Evolutionary conservation across 1,140 invertebrate species (phyloP), one percentile per base, ranked within the genome.

Genomic region (Lordiphosa clarofinis): DNA sequence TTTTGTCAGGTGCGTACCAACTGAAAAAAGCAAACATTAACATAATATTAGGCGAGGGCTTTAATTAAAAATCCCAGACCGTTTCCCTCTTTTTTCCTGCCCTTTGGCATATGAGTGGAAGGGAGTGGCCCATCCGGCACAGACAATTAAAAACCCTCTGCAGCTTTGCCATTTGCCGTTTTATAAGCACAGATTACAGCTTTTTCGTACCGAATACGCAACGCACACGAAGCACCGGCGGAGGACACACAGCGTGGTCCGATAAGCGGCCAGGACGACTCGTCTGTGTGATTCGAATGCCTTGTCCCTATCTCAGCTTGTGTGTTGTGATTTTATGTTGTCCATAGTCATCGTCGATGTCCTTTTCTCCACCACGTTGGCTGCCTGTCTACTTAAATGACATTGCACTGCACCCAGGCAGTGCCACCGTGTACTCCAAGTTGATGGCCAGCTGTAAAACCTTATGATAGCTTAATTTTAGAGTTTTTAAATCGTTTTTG

Each of bases 391-490:
- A 56, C 73, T 84, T 82, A 84, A 82, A 82, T 82, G 78, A 78
- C 78, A 84, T 84, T 73, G 78, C 73, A 81, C 61, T 84, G 78
- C 78, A 82, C 78, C n/a, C 31, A 12, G 39, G 7, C 15, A 1
- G 9, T 10, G 12, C 37, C 56, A 60, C 65, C 64, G 59, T 68
- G 64, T 68, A 13, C 64, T 68, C 33, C 43, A 56, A 52, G 59
- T 72, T 71, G 67, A 82, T 82, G 60, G 72, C 53, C 58, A 40
- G 56, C 50, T 69, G 68, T 84, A 69, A 82, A 76, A 82, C 67
- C 76, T 84, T 82, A 84, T 84, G 78, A 82, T 82, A 64, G 76
- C 76, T 82, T 82, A 82, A 82, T 82, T 82, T 82, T 84, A 82
- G 72, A 82, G 76, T 69, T 82, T 82, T 84, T 65, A 82, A 81